Evolutionary conservation across 2,888 invertebrate species (phyloP).

Genomic region (Drosophila macrospina): DNA sequence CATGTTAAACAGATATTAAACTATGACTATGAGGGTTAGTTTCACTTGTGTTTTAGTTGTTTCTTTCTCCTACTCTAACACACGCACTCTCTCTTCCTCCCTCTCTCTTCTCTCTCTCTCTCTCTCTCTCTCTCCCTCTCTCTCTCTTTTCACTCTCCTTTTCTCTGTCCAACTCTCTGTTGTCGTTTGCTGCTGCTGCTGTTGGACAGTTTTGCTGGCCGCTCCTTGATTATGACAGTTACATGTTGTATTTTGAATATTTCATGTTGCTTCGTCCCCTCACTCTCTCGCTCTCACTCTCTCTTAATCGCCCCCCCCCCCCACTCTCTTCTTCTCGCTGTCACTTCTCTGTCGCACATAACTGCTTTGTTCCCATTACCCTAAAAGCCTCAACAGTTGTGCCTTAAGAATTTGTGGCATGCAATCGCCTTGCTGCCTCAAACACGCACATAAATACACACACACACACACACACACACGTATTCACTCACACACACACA

Average conservation of each 20-base stretch:
- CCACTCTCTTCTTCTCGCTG: not conserved
- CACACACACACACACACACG: not conserved
- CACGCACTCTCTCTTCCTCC: not conserved
- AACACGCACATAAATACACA: conserved; percentile 9
- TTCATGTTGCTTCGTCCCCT: conserved; percentile 33
- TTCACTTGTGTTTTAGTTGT: conserved; percentile 43
- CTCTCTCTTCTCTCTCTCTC: too few species aligned
- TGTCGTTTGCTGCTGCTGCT: conserved; percentile 15
- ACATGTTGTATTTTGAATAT: conserved; percentile 61
- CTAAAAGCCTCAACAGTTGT: conserved; percentile 37
- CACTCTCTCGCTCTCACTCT: not conserved
- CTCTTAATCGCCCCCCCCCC: not conserved
- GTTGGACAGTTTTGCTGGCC: conserved; percentile 44
- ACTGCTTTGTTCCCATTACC: conserved; percentile 29
- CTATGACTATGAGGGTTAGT: conserved; percentile 67
- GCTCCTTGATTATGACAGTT: conserved; percentile 69
- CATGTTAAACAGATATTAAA: conserved; percentile 79
- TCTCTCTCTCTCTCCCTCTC: not conserved
- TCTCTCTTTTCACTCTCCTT: too few species aligned
- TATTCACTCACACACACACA: too few species aligned
- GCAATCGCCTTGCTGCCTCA: conserved; percentile 32
- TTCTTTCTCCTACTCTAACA: not conserved
- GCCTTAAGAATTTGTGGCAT: conserved; percentile 39
- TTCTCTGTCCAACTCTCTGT: conserved; percentile 10
- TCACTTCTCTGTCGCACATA: not conserved